Base-by-base conservation (phyloP, 1,140 invertebrate species). In the Gryllus bimaculatus region DNA sequence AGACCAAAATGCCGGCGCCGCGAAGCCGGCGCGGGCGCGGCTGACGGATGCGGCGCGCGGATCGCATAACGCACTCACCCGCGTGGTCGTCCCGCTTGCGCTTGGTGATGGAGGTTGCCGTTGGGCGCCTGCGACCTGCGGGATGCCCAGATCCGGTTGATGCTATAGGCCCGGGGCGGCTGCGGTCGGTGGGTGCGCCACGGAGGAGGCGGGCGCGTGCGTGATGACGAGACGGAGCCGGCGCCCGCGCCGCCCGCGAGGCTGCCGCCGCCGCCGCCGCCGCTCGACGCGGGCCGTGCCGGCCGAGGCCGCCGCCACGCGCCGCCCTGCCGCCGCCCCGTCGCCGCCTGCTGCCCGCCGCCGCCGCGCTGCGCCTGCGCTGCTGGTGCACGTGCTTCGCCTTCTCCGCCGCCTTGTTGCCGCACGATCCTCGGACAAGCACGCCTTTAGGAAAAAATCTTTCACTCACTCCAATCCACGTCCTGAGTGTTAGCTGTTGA, bases 381-480 rank as follows among this genome's bases (percentile, higher is more conserved):
- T 90, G 92, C 83, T 94, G 92, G 86, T 95, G 93, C 47, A 94
- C 93, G 83, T 95, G 93, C 85, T 98, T 98, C 83, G 95, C 95
- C 84, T 97, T 97, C 87, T 98, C 96, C 8, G 96, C 96, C 13
- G 96, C 96, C 85, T 98, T 98, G 87, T 98, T 98, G 79, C n/a
- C 96, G 90, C 75, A 98, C 96, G 87, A 98, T 98, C 88, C 96
- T 98, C 8, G 85, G 86, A 83, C 84, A 20, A 21, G 10, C 21
- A 75, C 47, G 15, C 2, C 5, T 48, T 8, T 8, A 39, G 8
- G 26, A 13, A 8, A 15, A 18, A 66, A 3, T 66, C 54, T 39
- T 5, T 39, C 26, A 39, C 26, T 39, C 26, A 39, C 26, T 39
- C 26, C 26, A 39, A 5, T 39, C 1, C 26, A 39, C 26, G n/a